phyloP scores from a whole-genome alignment of 2,888 invertebrate species.

The Ophion ellenae region DNA sequence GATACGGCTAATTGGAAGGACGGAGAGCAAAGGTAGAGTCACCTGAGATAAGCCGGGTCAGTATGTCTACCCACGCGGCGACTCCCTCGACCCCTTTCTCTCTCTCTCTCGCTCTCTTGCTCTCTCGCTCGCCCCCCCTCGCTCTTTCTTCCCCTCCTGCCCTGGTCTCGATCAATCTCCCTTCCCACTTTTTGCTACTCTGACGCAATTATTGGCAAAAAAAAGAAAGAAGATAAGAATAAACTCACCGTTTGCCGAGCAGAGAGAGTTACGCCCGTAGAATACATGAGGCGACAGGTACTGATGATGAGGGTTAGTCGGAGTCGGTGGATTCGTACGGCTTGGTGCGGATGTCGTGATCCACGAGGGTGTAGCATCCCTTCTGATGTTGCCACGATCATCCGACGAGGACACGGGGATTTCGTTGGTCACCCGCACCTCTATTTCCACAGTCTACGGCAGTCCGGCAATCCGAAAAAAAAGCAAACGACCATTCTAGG shows the following conservation, averaged over 20 bases:
- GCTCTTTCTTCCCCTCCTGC: background rate
- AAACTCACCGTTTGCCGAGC: slow-evolving; percentile 84
- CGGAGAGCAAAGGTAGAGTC: slow-evolving; percentile 3
- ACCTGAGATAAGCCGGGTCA: slow-evolving; percentile 13
- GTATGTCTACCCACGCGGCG: slow-evolving; percentile 1
- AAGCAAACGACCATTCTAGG: background rate
- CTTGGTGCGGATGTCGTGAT: slow-evolving; percentile 73
- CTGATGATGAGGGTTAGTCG: slow-evolving; percentile 77
- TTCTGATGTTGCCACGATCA: slow-evolving; percentile 58
- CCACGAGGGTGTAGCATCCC: slow-evolving; percentile 74
- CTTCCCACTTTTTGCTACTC: background rate
- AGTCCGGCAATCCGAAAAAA: background rate
- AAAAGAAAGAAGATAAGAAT: slow-evolving; percentile 10
- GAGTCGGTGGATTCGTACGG: slow-evolving; percentile 76
- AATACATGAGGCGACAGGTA: slow-evolving; percentile 84
- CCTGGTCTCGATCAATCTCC: background rate
- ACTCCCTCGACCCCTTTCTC: background rate
- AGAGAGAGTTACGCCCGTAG: slow-evolving; percentile 84
- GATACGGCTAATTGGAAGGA: slow-evolving; percentile 50
- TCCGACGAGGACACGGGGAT: slow-evolving; percentile 68
- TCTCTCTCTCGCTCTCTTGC: background rate
- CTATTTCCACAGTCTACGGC: slow-evolving; percentile 76
- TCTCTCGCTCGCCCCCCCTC: background rate
- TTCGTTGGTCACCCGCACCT: slow-evolving; percentile 80
- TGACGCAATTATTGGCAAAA: slow-evolving; percentile 45